Evolutionary conservation across 2,888 invertebrate species (phyloP), one percentile per base, ranked within the genome.

Genomic region (Orthosia gothica): DNA sequence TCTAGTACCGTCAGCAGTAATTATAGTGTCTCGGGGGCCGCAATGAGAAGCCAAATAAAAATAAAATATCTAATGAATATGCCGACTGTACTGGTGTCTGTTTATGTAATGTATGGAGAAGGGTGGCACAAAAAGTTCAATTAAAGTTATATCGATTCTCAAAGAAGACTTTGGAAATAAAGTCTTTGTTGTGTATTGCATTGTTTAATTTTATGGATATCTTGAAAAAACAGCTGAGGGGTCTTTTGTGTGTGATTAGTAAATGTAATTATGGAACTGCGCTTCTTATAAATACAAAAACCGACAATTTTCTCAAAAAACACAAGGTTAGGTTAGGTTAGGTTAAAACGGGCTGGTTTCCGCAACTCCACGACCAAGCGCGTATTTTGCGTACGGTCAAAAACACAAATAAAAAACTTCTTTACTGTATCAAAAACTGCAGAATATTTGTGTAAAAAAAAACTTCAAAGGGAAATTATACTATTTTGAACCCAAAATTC

Each of bases 1-100:
- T 91, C 94, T 99, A 90, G 98, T 98, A 65, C 99, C 99, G 45
- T 98, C 98, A 54, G 98, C 99, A 68, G 98, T 98, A 54, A 96
- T 99, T 66, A 98, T 98, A 89, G 98, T 99, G 58, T 97, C 98
- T 74, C 98, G 97, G 93, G 95, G 97, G 11, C 85, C 88, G 76
- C 89, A 88, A 71, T 90, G 89, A 82, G 54, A 23, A 65, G 54
- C 54, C 45, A 59, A 70, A 55, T 70, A 59, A 70, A 73, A 23
- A 70, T 68, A 62, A 64, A 70, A 55, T 64, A 49, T 54, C 16
- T 63, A 47, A 69, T 45, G 69, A 59, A 23, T 50, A 59, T 57
- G 55, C 54, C 40, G 84, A 72, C 58, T 70, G 67, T 68, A 83
- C 20, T 66, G 66, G 65, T 70, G 62, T 76, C 15, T 72, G 57